Evolutionary conservation across 2,113 vertebrate genomes (phyloP).

Genomic region (Agelaius phoeniceus): DNA sequence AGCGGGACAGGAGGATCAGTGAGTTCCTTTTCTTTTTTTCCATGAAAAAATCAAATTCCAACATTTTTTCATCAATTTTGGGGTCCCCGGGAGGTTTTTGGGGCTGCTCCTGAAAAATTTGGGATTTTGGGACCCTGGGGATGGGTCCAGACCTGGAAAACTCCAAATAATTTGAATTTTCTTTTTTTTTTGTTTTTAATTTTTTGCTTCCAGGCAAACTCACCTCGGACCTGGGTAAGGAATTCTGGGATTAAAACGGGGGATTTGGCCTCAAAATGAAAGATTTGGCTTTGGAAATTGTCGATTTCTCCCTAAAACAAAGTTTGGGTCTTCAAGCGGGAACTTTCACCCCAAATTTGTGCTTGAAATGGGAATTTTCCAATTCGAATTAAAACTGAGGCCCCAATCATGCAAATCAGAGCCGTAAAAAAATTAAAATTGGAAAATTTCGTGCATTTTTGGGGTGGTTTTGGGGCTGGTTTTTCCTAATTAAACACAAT

Average conservation of each 20-base stretch:
- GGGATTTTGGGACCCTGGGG: neutral
- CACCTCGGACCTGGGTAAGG: neutral
- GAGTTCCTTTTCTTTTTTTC: neutral
- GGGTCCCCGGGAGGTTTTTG: neutral
- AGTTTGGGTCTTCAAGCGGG: neutral
- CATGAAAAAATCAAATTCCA: too few species aligned
- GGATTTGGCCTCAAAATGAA: neutral
- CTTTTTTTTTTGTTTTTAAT: neutral
- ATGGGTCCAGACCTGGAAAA: neutral
- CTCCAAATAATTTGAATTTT: neutral
- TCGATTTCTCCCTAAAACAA: neutral
- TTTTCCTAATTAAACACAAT: neutral
- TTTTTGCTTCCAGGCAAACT: neutral
- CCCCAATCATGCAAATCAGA: fast-evolving
- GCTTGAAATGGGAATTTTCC: neutral
- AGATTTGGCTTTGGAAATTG: too few species aligned
- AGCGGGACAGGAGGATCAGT: neutral
- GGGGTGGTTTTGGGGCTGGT: neutral
- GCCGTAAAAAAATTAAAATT: neutral
- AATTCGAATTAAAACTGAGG: neutral
- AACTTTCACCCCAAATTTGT: too few species aligned
- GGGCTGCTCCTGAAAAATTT: neutral
- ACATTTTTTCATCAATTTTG: neutral
- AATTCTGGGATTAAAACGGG: neutral
- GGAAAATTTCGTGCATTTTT: neutral